A percentile compares a stretch with the other conserved stretches of the same genome.
Evolutionary conservation across 53 echinoderm and acorn worm species (phyloP).

Genomic region (Antedon mediterranea): DNA sequence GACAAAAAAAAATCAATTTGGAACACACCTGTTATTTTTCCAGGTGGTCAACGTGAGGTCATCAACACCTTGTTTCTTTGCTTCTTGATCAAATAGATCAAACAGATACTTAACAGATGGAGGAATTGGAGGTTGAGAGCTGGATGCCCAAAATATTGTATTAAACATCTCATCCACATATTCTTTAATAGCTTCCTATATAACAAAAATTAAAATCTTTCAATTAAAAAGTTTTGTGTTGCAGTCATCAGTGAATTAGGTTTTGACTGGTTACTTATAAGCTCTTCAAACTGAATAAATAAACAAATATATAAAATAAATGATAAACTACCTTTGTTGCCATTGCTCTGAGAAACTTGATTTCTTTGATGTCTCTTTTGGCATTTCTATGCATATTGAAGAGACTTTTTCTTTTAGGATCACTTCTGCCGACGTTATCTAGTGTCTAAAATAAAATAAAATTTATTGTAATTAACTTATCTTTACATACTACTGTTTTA

Average conservation of each 20-base stretch:
- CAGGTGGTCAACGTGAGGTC: background rate
- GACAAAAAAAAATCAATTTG: too few relatives aligned
- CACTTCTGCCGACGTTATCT: background rate
- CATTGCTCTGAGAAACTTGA: background rate
- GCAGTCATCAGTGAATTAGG: too few relatives aligned
- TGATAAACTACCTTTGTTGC: background rate
- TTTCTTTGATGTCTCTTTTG: background rate
- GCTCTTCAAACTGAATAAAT: too few relatives aligned
- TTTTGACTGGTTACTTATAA: too few relatives aligned
- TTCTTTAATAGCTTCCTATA: background rate
- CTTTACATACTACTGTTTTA: too few relatives aligned
- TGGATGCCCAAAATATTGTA: background rate
- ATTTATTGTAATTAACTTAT: too few relatives aligned
- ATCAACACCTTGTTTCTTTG: background rate
- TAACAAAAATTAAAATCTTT: background rate
- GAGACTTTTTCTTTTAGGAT: background rate
- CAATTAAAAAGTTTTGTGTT: too few relatives aligned
- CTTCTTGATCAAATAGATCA: background rate
- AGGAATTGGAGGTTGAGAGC: background rate
- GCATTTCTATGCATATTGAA: too few relatives aligned
- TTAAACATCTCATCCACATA: background rate
- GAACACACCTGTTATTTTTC: background rate
- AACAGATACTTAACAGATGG: background rate
- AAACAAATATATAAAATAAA: too few relatives aligned
- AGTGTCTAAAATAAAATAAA: too few relatives aligned